A percentile compares a stretch with the other conserved stretches of the same genome.
phyloP scores from a whole-genome alignment of 2,888 invertebrate species.

The Clanis bilineata region DNA sequence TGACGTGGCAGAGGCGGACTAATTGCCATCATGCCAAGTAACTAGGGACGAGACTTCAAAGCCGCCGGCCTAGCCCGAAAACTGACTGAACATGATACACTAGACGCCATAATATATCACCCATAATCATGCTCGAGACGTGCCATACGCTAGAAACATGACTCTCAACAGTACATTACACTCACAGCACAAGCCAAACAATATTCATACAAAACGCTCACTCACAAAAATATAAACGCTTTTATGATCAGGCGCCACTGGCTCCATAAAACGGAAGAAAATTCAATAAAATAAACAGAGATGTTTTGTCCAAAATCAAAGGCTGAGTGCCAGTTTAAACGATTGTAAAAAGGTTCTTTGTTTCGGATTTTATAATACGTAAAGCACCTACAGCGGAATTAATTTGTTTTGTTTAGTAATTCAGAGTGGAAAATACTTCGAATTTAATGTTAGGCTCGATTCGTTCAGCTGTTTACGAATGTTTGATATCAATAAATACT shows the following conservation, averaged over 20 bases:
- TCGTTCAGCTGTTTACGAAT: conserved; percentile 1
- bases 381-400: conserved; percentile 17
- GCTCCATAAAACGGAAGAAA: conserved; percentile 17
- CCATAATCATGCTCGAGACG: not conserved
- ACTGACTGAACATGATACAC: not conserved
- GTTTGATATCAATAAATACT: conserved; percentile 9
- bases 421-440: not conserved
- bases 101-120: conserved; percentile 4
- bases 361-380: conserved; percentile 18
- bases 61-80: conserved; percentile 23
- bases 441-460: conserved; percentile 9
- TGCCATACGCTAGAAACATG: not conserved
- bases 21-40: conserved; percentile 29
- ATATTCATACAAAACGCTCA: conserved; percentile 12
- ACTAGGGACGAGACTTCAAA: conserved; percentile 27
- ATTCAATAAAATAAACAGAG: conserved; percentile 19
- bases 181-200: not conserved
- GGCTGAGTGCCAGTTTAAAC: conserved; percentile 15
- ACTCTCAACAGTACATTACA: not conserved
- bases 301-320: conserved; percentile 17
- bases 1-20: conserved; percentile 23
- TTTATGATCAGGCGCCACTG: conserved; percentile 18
- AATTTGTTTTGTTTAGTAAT: conserved; percentile 19
- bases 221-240: conserved; percentile 15
- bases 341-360: conserved; percentile 14